Evolutionary conservation across 2,888 invertebrate species (phyloP).

Genomic region (Drosophila longiperda): DNA sequence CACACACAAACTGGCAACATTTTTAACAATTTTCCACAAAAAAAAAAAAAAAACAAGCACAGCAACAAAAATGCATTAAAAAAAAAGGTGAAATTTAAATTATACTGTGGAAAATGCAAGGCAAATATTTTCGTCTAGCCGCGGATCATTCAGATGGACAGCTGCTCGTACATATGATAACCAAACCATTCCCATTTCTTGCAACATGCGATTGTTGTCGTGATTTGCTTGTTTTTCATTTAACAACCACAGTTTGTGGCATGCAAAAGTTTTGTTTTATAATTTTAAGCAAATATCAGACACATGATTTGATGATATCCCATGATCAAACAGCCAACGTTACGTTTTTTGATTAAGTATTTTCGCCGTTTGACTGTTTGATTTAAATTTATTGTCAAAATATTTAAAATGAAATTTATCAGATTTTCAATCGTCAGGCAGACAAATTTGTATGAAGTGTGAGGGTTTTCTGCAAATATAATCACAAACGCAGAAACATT

Average conservation of each 20-base stretch:
- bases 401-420: not conserved
- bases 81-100: constrained; percentile 56
- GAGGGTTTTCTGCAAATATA: not conserved
- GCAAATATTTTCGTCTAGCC: constrained; percentile 77
- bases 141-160: constrained; percentile 51
- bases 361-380: not conserved
- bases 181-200: not conserved
- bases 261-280: constrained; percentile 64
- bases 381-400: constrained; percentile 11
- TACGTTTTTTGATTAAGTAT: not conserved
- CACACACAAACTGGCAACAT: constrained; percentile 42
- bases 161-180: constrained; percentile 33
- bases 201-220: constrained; percentile 44
- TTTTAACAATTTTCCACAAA: constrained; percentile 45
- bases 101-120: constrained; percentile 72
- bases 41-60: constrained; percentile 20
- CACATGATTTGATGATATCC: constrained; percentile 26
- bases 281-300: constrained; percentile 71
- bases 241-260: constrained; percentile 67
- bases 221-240: constrained; percentile 78
- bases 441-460: not conserved
- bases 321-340: constrained; percentile 7
- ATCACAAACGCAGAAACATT: not conserved
- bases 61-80: not conserved
- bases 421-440: not conserved